Conservation (phyloP, 2,113 vertebrate genomes). For the Tenrec ecaudatus region DNA sequence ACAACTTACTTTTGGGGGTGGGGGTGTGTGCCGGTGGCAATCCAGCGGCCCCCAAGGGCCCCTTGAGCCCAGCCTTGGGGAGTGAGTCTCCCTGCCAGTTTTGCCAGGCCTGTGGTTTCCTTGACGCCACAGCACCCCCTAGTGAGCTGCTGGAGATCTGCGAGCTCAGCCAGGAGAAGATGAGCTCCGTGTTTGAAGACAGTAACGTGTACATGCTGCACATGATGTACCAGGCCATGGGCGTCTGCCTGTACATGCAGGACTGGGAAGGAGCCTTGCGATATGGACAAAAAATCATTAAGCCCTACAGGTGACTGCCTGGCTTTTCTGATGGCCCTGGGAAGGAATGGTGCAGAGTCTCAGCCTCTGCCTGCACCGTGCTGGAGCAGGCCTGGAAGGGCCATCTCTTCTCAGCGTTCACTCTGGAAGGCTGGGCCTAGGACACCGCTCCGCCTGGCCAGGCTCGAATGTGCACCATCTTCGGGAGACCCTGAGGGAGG, state of each 20-base stretch:
- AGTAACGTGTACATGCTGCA: conserved; percentile 97
- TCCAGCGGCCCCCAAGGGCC: fast-evolving
- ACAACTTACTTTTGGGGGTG: neutral
- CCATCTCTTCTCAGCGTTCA: neutral
- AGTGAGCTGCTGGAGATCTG: conserved; percentile 96
- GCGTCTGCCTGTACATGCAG: conserved; percentile 93
- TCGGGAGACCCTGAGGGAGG: neutral
- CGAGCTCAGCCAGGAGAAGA: conserved; percentile 95
- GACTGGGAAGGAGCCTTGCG: conserved; percentile 92
- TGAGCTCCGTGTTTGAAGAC: conserved; percentile 93
- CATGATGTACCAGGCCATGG: conserved; percentile 99
- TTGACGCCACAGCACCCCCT: conserved; percentile 93
- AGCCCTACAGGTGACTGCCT: conserved; percentile 91
- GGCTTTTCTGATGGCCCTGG: neutral
- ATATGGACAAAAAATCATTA: conserved; percentile 95
- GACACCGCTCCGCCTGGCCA: neutral
- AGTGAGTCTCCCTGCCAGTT: fast-evolving
- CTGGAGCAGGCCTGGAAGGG: neutral
- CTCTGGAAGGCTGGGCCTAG: neutral
- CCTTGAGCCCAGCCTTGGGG: neutral
- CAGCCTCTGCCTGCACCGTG: fast-evolving
- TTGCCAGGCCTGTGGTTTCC: conserved; percentile 53
- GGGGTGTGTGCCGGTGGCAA: no score
- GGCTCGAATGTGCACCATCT: neutral
- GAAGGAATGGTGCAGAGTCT: neutral